phyloP scores from a whole-genome alignment of 1,140 invertebrate species.

The Diorhabda sublineata region DNA sequence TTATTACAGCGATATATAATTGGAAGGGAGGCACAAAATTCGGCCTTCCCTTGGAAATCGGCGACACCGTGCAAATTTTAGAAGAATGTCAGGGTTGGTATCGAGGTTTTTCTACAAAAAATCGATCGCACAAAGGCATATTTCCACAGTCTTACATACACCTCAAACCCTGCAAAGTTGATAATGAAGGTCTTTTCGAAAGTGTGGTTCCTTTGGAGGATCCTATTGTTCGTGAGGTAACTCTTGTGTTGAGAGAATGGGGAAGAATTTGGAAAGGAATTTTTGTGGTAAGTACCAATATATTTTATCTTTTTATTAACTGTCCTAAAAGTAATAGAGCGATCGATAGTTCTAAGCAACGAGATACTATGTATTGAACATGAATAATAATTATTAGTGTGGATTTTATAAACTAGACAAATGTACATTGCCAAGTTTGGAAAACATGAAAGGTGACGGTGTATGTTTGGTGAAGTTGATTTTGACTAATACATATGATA shows the following conservation, averaged over 20 bases:
- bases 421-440: too few species aligned
- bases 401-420: too few species aligned
- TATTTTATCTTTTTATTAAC: not conserved
- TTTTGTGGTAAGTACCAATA: conserved; percentile 67
- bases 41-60: conserved; percentile 79
- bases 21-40: conserved; percentile 79
- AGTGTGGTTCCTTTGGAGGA: conserved; percentile 74
- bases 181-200: conserved; percentile 69
- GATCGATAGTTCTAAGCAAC: too few species aligned
- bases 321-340: too few species aligned
- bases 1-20: conserved; percentile 79
- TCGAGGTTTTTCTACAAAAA: conserved; percentile 76
- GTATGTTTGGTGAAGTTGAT: too few species aligned
- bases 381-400: too few species aligned
- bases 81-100: conserved; percentile 90
- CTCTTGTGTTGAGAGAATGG: conserved; percentile 89
- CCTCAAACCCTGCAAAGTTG: conserved; percentile 72
- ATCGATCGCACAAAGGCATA: conserved; percentile 78
- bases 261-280: conserved; percentile 84
- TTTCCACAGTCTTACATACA: conserved; percentile 76
- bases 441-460: too few species aligned
- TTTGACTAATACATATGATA: too few species aligned
- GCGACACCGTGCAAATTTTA: conserved; percentile 85
- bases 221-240: conserved; percentile 85
- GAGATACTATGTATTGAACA: too few species aligned